Base-by-base conservation (phyloP, 2,113 vertebrate species). In the Saguinus midas region DNA sequence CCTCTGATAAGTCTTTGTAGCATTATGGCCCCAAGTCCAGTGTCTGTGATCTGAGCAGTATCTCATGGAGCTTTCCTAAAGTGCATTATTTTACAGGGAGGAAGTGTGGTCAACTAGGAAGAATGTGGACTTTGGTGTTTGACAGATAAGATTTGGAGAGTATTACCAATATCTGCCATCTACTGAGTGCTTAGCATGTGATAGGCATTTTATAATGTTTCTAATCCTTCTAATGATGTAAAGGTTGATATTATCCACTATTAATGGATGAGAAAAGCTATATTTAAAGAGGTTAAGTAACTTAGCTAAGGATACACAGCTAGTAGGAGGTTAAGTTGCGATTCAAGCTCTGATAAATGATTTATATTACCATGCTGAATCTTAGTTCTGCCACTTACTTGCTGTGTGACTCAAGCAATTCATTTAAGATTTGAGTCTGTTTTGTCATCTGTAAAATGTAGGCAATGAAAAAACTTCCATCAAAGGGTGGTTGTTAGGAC, bases 391-490 rank as follows among this genome's bases (percentile, higher is more conserved):
- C 2, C 48, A 81, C 37, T 91, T 91, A 95, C 66, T 82, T 70
- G 75, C 18, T 93, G 2, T 58, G 23, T 95, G 75, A 86, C 23
- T 83, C 85, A 64, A 81, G 8, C 90, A 88, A 96, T 73, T 79
- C 78, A 45, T 78, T 55, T 79, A 82, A 90, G 58, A 57, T 86
- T 88, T 87, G 64, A 83, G 8, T 88, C 66, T 80, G 35, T 90
- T 70, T 90, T 43, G 43, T 92, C 58, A 75, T 37, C 48, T 95
- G 13, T 58, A 81, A 96, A 95, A 83, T 80, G n/a, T 13, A 94
- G 20, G 18, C 61, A 80, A 73, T 50, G 80, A 90, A 95, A 87
- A 90, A 95, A 87, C 13, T 84, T 83, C 18, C n/a, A 93, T 64
- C 64, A 95, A 70, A 90, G 70, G 43, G 45, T 23, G 94, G 4